Evolutionary conservation across 2,113 vertebrate genomes (phyloP), one percentile per base, ranked within the genome.

Genomic region (Centropristis striata): DNA sequence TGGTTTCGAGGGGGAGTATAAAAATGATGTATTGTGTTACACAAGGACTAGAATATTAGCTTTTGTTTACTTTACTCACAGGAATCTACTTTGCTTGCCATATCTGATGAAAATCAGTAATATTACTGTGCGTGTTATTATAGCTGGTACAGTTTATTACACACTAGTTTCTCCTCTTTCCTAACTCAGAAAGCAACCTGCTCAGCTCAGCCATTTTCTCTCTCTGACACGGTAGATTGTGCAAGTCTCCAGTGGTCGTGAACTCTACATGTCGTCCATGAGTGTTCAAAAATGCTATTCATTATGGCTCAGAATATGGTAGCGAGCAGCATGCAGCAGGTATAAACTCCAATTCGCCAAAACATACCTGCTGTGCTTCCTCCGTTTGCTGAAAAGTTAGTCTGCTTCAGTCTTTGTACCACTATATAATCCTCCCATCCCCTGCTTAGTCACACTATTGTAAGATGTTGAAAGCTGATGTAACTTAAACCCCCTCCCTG

Each of bases 381-480:
- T 3, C 69, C 16, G 2, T 74, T 47, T 12, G 11, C 58, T 32
- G 51, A 53, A 64, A 78, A 42, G 54, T 71, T 18, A 47, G 37
- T 25, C 13, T 12, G 71, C 50, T 68, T 69, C 54, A 27, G 50
- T 59, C 80, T 89, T 81, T 85, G 78, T 90, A 64, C 58, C 66
- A 11, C 27, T 8, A 14, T 64, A 64, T 67, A 83, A 81, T 85
- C 72, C 77, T 57, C 39, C 50, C 47, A 28, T 67, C 75, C 67
- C 75, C 77, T 73, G 72, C 77, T 79, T 20, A 75, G 72, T 84
- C 80, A 53, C 76, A 21, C 84, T 67, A 89, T 93, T 92, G 89
- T 92, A 25, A 76, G 54, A 81, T 65, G 86, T 54, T 90, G 86
- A 93, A 92, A 92, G 89, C 72, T 75, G 83, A 84, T 75, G 92